Evolutionary conservation across 2,113 vertebrate species (phyloP).

Genomic region (Pao palembangensis): DNA sequence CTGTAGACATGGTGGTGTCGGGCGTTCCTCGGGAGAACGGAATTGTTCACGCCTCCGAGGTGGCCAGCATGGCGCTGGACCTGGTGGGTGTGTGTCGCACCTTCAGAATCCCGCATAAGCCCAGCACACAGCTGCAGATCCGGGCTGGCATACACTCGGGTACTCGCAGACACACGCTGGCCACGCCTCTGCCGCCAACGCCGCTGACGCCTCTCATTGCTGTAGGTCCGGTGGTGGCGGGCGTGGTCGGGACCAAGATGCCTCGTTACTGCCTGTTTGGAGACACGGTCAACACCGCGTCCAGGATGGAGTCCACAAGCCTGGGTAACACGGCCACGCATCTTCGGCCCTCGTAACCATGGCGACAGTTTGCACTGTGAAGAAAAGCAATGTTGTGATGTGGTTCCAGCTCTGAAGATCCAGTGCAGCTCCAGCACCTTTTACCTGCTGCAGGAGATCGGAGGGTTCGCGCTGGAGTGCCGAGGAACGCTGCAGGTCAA

Average conservation of each 20-base stretch:
- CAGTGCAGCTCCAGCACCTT: conserved; percentile 83
- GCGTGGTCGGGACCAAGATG: conserved; percentile 91
- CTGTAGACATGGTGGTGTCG: conserved; percentile 83
- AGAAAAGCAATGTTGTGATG: background rate
- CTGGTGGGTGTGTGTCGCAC: conserved; percentile 78
- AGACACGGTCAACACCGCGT: conserved; percentile 89
- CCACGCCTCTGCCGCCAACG: background rate
- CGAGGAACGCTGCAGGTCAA: conserved; percentile 85
- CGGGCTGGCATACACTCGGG: conserved; percentile 81
- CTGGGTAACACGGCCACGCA: conserved; percentile 64
- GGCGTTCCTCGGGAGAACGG: conserved; percentile 79
- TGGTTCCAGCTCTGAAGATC: conserved; percentile 82
- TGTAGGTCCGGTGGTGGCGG: conserved; percentile 85
- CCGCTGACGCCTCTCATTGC: background rate
- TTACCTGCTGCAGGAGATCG: conserved; percentile 85
- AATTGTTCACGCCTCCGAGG: conserved; percentile 77
- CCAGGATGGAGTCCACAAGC: conserved; percentile 89
- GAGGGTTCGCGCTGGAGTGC: conserved; percentile 80
- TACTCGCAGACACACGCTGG: conserved; percentile 7
- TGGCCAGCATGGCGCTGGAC: conserved; percentile 82
- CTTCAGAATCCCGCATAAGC: conserved; percentile 83
- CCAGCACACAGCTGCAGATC: conserved; percentile 79
- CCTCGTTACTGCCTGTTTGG: conserved; percentile 89
- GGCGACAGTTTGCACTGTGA: background rate
- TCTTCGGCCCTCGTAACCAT: background rate